Base-by-base conservation (phyloP, 92 coral and sea anemone species). In the Ricordea florida region DNA sequence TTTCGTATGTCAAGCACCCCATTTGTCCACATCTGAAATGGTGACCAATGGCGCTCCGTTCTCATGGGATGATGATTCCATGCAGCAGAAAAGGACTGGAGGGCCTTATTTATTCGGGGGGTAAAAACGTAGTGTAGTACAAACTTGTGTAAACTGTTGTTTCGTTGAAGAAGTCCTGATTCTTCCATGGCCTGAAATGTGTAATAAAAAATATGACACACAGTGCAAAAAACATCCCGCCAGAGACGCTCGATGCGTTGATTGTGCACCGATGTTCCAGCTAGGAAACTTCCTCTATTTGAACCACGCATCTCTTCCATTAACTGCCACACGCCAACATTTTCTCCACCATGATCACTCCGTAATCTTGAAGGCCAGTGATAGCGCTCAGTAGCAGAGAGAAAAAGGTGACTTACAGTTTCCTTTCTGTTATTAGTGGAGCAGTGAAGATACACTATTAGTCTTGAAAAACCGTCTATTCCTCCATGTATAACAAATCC, bases 261-360 rank as follows among this genome's bases (percentile, higher is more conserved):
- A 57, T 79, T 25, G 79, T 66, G 60, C 51, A 77, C 42, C 9
- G 23, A 85, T 35, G 82, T 33, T 41, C 90, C 90, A 21, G 78
- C 82, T 20, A 79, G 52, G 65, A 21, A 68, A 32, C 80, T 79
- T 26, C 91, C 86, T 36, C 83, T 68, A 52, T 72, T 65, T 72
- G 60, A 26, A 64, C 89, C n/a, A n/a, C n/a, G n/a, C n/a, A 77
- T 41, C 83, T 57, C 71, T 31, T 23, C 69, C 89, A 83, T 83
- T 33, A 66, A 41, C 55, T 83, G 69, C 70, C 80, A 69, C 15
- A 86, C 83, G 23, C 76, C 62, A 17, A 74, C 70, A 57, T 72
- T 86, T 74, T 86, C 87, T 61, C 91, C 87, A 57, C 91, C 91
- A 86, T 65, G 82, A 51, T 85, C 91, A 72, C 74, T 69, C n/a